Percentiles rank a stretch among this genome's conserved stretches.
phyloP scores from a whole-genome alignment of 2,888 invertebrate genomes.

The Syritta pipiens region DNA sequence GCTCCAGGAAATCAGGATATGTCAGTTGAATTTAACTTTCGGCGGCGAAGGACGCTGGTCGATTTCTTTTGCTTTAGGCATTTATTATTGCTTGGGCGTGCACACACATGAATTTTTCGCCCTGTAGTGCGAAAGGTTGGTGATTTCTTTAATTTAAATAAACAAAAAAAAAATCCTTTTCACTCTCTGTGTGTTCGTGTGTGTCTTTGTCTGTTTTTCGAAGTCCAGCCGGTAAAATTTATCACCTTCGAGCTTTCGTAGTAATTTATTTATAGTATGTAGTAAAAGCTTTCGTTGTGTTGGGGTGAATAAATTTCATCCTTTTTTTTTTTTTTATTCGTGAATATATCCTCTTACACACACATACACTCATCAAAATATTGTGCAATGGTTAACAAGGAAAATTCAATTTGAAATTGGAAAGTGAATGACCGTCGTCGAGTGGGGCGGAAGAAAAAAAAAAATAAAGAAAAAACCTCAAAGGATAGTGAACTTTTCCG shows the following conservation, averaged over 20 bases:
- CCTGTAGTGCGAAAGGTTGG: slow-evolving; percentile 40
- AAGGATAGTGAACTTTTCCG: not conserved
- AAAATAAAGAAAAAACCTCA: no score
- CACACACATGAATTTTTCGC: slow-evolving; percentile 18
- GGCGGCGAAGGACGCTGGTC: slow-evolving; percentile 48
- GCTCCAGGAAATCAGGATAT: slow-evolving; percentile 51
- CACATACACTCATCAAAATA: slow-evolving; percentile 1
- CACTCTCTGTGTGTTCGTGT: not conserved
- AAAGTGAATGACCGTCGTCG: slow-evolving; percentile 47
- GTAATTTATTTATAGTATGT: not conserved
- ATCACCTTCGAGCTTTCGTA: not conserved
- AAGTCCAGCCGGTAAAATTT: slow-evolving; percentile 4
- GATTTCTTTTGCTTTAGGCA: slow-evolving; percentile 27
- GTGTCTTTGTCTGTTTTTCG: no score
- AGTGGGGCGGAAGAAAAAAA: no score
- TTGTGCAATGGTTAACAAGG: slow-evolving; percentile 1
- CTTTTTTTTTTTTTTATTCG: not conserved
- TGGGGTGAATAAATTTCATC: no score
- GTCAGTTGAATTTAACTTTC: slow-evolving; percentile 63
- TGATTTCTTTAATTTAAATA: not conserved
- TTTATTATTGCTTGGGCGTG: slow-evolving; percentile 43
- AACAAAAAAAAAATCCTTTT: not conserved
- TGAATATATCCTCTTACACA: not conserved
- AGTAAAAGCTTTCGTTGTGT: slow-evolving; percentile 23
- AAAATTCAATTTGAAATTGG: slow-evolving; percentile 10